These are phyloP conservation scores for Orgyia antiqua DNA, from an alignment of 2,888 invertebrate genomes.

Conservation along the genomic window DNA sequence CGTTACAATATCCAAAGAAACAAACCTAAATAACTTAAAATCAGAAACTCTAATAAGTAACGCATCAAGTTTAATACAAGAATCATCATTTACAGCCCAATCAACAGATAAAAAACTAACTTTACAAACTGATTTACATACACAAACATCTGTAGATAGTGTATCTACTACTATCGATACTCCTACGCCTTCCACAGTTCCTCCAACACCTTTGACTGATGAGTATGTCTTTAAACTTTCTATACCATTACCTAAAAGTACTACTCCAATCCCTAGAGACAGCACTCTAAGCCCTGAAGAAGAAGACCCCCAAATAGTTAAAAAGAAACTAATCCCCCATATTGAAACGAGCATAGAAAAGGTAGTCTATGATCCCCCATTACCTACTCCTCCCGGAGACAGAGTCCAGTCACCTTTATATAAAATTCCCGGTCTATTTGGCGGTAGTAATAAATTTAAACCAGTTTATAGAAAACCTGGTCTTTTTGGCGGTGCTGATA, in stretches of 20 bases:
- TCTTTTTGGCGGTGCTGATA: slow-evolving; percentile 29
- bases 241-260: slow-evolving; percentile 51
- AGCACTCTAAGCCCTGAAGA: slow-evolving; percentile 29
- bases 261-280: slow-evolving; percentile 37
- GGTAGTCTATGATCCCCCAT: slow-evolving; percentile 53
- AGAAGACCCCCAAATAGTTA: slow-evolving; percentile 56
- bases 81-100: slow-evolving; percentile 19
- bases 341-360: slow-evolving; percentile 53
- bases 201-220: slow-evolving; percentile 61
- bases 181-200: slow-evolving; percentile 45
- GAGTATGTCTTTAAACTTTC: slow-evolving; percentile 62
- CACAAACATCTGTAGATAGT: slow-evolving; percentile 20
- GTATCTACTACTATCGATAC: slow-evolving; percentile 37
- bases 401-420: slow-evolving; percentile 38
- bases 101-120: slow-evolving; percentile 16
- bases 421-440: slow-evolving; percentile 42
- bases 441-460: slow-evolving; percentile 25
- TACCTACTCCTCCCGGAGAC: slow-evolving; percentile 44
- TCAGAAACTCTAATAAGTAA: too few relatives aligned
- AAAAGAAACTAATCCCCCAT: slow-evolving; percentile 55
- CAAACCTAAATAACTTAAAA: background rate
- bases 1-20: background rate
- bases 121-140: slow-evolving; percentile 24
- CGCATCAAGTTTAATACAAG: too few relatives aligned
- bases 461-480: slow-evolving; percentile 38